phyloP scores from a whole-genome alignment of 2,797 vertebrate genomes.

The Crocidura indochinensis region DNA sequence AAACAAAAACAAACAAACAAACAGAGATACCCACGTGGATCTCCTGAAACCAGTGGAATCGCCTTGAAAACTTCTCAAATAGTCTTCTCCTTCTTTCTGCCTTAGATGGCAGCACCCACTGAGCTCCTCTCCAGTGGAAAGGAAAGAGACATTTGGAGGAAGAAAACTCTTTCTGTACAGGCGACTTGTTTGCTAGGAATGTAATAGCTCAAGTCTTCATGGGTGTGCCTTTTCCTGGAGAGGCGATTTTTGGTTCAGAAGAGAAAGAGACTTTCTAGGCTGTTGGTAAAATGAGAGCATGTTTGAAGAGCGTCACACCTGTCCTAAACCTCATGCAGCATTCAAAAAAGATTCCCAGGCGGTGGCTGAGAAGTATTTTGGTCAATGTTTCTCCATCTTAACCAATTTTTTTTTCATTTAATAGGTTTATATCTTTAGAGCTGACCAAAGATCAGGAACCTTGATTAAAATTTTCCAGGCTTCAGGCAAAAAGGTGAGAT shows the following conservation, averaged over 20 bases:
- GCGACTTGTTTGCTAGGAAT: not conserved
- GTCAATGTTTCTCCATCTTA: constrained; percentile 10
- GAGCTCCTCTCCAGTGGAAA: not conserved
- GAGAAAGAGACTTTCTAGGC: not conserved
- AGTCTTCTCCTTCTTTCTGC: not conserved
- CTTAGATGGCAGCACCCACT: not conserved
- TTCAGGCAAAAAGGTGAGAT: constrained; percentile 97
- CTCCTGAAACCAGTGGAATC: not conserved
- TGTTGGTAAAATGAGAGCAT: not conserved
- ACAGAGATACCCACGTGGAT: not conserved
- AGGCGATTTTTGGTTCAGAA: not conserved
- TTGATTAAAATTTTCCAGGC: constrained; percentile 97
- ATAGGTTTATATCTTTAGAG: constrained; percentile 98
- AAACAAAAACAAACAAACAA: no score
- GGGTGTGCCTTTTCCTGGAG: not conserved
- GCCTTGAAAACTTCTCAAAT: not conserved
- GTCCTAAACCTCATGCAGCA: not conserved
- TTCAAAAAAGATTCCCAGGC: not conserved
- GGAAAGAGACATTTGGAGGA: constrained; percentile 15
- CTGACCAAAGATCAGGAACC: constrained; percentile 93
- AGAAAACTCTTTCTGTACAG: not conserved
- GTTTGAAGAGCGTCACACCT: accelerated
- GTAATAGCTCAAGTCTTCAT: not conserved
- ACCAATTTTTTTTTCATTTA: constrained; percentile 68
- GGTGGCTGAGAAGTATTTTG: not conserved